Conservation (phyloP, 2,113 vertebrate genomes). For the Datnioides undecimradiatus region DNA sequence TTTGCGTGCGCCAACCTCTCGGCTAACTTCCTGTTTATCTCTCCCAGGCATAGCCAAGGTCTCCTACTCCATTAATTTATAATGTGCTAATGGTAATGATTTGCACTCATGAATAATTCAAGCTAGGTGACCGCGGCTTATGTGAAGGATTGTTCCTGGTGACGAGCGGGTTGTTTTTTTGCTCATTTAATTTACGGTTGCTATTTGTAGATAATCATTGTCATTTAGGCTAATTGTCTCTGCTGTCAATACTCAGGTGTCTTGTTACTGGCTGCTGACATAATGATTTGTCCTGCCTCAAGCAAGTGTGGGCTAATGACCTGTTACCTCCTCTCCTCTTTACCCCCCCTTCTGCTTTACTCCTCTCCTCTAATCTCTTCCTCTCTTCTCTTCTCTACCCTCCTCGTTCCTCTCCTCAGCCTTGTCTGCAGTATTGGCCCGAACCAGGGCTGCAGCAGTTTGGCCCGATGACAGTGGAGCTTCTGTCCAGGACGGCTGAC, state of each 20-base stretch:
- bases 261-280: slow-evolving; percentile 68
- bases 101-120: slow-evolving; percentile 73
- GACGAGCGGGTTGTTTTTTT: slow-evolving; percentile 18
- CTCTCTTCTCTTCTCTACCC: neutral
- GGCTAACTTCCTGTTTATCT: slow-evolving; percentile 66
- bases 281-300: slow-evolving; percentile 62
- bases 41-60: slow-evolving; percentile 58
- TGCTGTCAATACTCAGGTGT: slow-evolving; percentile 74
- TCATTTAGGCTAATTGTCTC: slow-evolving; percentile 77
- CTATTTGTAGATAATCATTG: slow-evolving; percentile 75
- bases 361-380: neutral
- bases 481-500: slow-evolving; percentile 88
- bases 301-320: slow-evolving; percentile 56
- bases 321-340: neutral
- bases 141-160: slow-evolving; percentile 56
- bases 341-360: neutral
- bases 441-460: slow-evolving; percentile 94
- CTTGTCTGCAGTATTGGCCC: slow-evolving; percentile 94
- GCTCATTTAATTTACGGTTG: slow-evolving; percentile 65
- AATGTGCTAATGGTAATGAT: slow-evolving; percentile 76
- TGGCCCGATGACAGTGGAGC: slow-evolving; percentile 95
- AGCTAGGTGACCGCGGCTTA: slow-evolving; percentile 31
- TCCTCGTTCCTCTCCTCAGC: slow-evolving; percentile 59
- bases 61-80: slow-evolving; percentile 68
- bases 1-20: slow-evolving; percentile 24